Evolutionary conservation across 2,888 invertebrate species (phyloP), one percentile per base, ranked within the genome.

Genomic region (Drosophila prolongata): DNA sequence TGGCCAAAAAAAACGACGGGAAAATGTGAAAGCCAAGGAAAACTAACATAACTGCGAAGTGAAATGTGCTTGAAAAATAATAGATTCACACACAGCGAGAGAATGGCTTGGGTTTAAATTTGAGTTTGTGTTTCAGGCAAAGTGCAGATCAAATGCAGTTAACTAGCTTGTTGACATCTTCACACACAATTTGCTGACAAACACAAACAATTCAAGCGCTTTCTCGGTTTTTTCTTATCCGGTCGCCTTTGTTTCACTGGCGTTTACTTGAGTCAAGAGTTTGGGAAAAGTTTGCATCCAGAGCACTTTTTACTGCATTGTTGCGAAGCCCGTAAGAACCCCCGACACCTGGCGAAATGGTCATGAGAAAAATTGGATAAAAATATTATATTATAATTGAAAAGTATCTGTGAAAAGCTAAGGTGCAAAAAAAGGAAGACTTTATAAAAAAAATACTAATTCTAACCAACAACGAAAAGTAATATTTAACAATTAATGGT

Each of bases 61-160:
- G 66, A 62, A 65, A 62, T 72, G 79, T 74, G 55, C 74, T 77
- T 67, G 19, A 78, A 58, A 50, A 66, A 68, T 64, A 72, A 84
- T 74, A 69, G 60, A 67, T 52, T 60, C 50, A 49, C 58, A 64
- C 46, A 60, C 46, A 61, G 44, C 27, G 49, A 55, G 14, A 35
- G 40, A 54, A 47, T 55, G 24, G 40, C 56, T 11, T 35, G 35
- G 10, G 44, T 60, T 78, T 19, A 44, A 42, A 46, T 35, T 46
- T 46, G 50, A 47, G 50, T 66, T 79, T 38, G 47, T 46, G 50
- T 60, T 66, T 38, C 66, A 47, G 47, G 56, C 66, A 76, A 79
- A 64, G 56, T 65, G 78, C 75, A 79, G 79, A 65, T 85, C 85
- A 82, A 80, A 79, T 76, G 86, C 83, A 85, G 82, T 76, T 83